Conservation (phyloP, 2,797 vertebrate genomes). For the Paguma larvata region DNA sequence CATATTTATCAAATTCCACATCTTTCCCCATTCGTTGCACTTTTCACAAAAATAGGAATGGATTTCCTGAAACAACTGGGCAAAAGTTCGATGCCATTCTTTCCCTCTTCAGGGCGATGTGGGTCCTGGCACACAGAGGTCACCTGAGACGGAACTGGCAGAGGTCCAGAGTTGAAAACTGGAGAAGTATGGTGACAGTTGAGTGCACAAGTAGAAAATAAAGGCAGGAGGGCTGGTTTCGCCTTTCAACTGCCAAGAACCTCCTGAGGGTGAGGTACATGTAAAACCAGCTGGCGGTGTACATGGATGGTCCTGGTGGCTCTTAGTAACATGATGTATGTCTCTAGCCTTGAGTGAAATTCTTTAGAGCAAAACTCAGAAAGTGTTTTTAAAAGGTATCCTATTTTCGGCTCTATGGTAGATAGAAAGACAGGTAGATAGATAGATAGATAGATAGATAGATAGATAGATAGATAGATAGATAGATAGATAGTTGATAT, state of each 20-base stretch:
- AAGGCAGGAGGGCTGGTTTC: neutral
- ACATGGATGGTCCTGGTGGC: neutral
- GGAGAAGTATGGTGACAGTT: neutral
- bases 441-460: neutral
- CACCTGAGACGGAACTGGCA: neutral
- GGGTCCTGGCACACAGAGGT: neutral
- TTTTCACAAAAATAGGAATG: neutral
- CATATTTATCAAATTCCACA: neutral
- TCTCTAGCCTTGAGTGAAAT: neutral
- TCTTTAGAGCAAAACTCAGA: neutral
- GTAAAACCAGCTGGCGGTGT: neutral
- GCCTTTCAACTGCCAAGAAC: neutral
- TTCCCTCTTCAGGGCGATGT: neutral
- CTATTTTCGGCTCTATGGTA: neutral
- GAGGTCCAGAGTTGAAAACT: neutral
- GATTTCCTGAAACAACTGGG: neutral
- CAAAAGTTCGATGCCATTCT: neutral
- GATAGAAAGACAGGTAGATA: neutral
- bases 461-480: neutral
- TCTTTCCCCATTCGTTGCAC: neutral
- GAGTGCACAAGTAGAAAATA: neutral
- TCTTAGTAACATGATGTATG: neutral
- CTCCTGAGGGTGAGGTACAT: neutral
- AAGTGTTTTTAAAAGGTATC: neutral
- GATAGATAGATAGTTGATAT: neutral